Evolutionary conservation across 2,113 vertebrate species (phyloP).

Genomic region (Grallaria varia): DNA sequence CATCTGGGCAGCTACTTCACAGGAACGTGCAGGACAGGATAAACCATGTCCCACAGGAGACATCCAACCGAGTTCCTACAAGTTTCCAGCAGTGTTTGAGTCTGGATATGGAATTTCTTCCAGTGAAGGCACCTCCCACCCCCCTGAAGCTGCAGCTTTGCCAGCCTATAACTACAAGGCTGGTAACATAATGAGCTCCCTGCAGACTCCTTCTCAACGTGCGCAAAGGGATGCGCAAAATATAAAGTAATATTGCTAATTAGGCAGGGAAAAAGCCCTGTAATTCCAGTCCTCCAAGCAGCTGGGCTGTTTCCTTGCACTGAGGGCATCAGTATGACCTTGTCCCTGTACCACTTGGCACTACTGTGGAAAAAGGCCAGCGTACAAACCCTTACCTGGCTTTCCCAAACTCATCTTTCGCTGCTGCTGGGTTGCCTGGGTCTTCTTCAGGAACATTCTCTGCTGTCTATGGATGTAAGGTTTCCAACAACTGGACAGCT

Average conservation of each 20-base stretch:
- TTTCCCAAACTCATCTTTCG: not conserved
- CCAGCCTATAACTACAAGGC: not conserved
- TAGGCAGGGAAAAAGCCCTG: not conserved
- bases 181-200: conserved; percentile 52
- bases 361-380: not conserved
- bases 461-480: fast-evolving
- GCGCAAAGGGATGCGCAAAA: conserved; percentile 13
- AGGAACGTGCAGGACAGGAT: not conserved
- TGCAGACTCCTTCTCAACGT: not conserved
- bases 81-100: not conserved
- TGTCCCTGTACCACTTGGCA: not conserved
- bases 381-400: not conserved
- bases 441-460: not conserved
- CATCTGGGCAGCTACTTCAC: not conserved
- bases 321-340: not conserved
- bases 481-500: not conserved
- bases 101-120: not conserved
- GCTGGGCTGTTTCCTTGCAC: not conserved
- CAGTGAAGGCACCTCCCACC: not conserved
- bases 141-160: conserved; percentile 16
- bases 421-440: not conserved
- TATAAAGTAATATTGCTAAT: conserved; percentile 31
- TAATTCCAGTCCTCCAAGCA: not conserved
- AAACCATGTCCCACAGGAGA: not conserved
- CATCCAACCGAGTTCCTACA: not conserved